Evolutionary conservation across 2,888 invertebrate species (phyloP).

Genomic region (Hirtodrosophila alboralis): DNA sequence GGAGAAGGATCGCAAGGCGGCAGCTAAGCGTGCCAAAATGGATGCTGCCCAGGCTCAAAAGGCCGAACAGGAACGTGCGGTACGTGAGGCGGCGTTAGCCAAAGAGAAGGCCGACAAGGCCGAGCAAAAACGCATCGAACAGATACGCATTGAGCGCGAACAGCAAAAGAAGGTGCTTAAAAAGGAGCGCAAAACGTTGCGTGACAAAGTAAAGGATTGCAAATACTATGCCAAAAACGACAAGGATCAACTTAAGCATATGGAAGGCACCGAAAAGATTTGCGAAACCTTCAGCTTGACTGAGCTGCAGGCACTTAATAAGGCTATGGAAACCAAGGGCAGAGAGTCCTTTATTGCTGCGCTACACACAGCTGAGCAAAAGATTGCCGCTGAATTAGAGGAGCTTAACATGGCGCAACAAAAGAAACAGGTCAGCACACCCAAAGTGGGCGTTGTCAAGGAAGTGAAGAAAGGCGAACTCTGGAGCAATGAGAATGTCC

Average conservation of each 20-base stretch:
- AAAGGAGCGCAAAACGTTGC: slow-evolving; percentile 92
- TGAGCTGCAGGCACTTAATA: slow-evolving; percentile 91
- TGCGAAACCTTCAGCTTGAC: slow-evolving; percentile 91
- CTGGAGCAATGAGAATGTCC: slow-evolving; percentile 95
- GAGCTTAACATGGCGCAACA: slow-evolving; percentile 83
- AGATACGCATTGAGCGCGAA: slow-evolving; percentile 93
- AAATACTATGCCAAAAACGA: slow-evolving; percentile 91
- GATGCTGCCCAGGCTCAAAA: slow-evolving; percentile 92
- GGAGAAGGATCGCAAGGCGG: slow-evolving; percentile 95
- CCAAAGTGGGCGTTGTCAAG: slow-evolving; percentile 84
- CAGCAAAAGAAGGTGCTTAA: slow-evolving; percentile 93
- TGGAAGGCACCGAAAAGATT: slow-evolving; percentile 96
- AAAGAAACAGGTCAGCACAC: slow-evolving; percentile 65
- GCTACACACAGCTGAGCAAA: slow-evolving; percentile 89
- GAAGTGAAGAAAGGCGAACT: slow-evolving; percentile 78
- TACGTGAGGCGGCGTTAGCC: slow-evolving; percentile 89
- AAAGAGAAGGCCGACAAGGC: slow-evolving; percentile 92
- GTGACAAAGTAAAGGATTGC: slow-evolving; percentile 91
- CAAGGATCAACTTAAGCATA: slow-evolving; percentile 90
- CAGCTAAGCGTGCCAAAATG: slow-evolving; percentile 94
- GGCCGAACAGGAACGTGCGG: slow-evolving; percentile 92
- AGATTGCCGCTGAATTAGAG: slow-evolving; percentile 91
- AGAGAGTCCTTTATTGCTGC: slow-evolving; percentile 88
- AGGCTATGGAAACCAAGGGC: slow-evolving; percentile 87
- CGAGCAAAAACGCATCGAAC: slow-evolving; percentile 92